phyloP scores from a whole-genome alignment of 1,140 invertebrate genomes.

The Monomorium pharaonis region DNA sequence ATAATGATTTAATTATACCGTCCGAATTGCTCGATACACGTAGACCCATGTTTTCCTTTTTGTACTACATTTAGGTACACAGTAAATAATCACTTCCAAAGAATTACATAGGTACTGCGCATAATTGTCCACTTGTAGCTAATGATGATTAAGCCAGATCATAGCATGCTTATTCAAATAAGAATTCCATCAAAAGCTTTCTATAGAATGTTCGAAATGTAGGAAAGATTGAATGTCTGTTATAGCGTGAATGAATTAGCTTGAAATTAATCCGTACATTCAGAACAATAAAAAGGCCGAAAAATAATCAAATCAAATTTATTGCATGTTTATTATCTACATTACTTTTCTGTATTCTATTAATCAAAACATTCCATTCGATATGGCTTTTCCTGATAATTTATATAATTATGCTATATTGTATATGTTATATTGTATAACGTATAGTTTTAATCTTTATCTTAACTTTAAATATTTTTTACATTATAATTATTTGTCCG shows the following conservation, averaged over 20 bases:
- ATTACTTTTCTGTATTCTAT: background rate
- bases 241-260: background rate
- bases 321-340: background rate
- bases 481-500: background rate
- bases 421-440: background rate
- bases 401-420: background rate
- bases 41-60: slow-evolving; percentile 34
- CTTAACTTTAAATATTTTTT: background rate
- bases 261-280: background rate
- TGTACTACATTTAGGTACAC: slow-evolving; percentile 33
- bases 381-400: background rate
- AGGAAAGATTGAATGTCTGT: background rate
- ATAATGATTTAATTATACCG: slow-evolving; percentile 48
- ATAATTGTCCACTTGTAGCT: slow-evolving; percentile 56
- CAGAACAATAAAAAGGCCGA: background rate
- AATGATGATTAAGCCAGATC: slow-evolving; percentile 49
- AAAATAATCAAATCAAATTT: background rate
- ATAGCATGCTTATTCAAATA: slow-evolving; percentile 32
- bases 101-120: slow-evolving; percentile 42
- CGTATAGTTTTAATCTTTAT: background rate
- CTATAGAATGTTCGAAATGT: background rate
- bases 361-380: too few species aligned
- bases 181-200: slow-evolving; percentile 24
- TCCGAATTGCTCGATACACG: slow-evolving; percentile 30
- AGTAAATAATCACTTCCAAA: slow-evolving; percentile 49